phyloP scores from a whole-genome alignment of 2,888 invertebrate species.

The Mesorhabditis sp. region DNA sequence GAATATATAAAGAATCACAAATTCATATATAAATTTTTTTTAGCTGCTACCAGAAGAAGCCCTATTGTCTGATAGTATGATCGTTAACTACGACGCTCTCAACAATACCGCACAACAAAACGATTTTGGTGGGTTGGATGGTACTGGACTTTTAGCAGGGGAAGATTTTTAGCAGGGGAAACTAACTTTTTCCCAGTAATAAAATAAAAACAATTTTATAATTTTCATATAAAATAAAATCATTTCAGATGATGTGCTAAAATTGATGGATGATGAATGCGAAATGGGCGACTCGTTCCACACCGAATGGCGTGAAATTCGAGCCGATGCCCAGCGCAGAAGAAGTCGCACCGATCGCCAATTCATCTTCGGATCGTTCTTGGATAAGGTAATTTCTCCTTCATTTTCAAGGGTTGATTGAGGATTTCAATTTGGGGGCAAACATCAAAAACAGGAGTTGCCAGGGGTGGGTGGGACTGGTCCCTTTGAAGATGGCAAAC shows the following conservation, averaged over 20 bases:
- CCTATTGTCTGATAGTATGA: conserved; percentile 38
- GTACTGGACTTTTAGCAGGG: neutral
- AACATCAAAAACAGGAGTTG: too few relatives aligned
- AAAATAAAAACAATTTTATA: too few relatives aligned
- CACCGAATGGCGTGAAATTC: conserved; percentile 41
- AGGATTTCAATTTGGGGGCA: too few relatives aligned
- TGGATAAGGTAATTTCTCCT: neutral
- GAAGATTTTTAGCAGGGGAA: neutral
- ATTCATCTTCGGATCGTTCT: neutral
- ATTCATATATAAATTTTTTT: neutral
- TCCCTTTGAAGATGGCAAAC: too few relatives aligned
- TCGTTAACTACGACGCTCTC: conserved; percentile 33
- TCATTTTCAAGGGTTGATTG: too few relatives aligned
- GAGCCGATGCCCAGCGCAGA: conserved; percentile 15
- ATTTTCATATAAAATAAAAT: too few relatives aligned
- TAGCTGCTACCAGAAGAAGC: conserved; percentile 7
- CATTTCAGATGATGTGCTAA: conserved; percentile 37
- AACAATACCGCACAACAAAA: neutral
- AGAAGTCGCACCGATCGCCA: conserved; percentile 18
- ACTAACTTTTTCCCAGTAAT: too few relatives aligned
- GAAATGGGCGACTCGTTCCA: conserved; percentile 31
- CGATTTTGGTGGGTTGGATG: neutral
- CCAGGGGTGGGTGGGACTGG: too few relatives aligned
- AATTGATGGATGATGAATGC: conserved; percentile 26
- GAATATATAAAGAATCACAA: neutral